Percentiles rank a stretch among this genome's conserved stretches.
These are phyloP conservation scores for Leptoteleia sp. DNA, from an alignment of 1,140 invertebrate species.

Conservation along the genomic window DNA sequence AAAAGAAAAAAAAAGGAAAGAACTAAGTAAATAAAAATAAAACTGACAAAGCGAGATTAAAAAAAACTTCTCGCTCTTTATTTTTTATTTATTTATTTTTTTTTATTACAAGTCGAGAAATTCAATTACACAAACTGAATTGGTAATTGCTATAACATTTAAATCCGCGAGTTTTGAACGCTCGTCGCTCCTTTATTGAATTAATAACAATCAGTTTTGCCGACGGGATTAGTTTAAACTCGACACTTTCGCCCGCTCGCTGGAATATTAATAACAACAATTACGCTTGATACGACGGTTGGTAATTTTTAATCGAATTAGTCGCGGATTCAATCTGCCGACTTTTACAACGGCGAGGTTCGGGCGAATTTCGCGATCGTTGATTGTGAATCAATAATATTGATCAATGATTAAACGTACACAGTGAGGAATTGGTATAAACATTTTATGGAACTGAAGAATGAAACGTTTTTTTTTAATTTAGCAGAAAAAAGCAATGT, in stretches of 20 bases:
- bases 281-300: neutral
- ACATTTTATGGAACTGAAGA: no score
- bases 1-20: slow-evolving; percentile 2
- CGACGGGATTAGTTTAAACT: slow-evolving; percentile 13
- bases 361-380: neutral
- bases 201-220: slow-evolving; percentile 20
- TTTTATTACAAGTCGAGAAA: neutral
- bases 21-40: slow-evolving; percentile 1
- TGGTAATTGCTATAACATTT: slow-evolving; percentile 7
- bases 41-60: no score
- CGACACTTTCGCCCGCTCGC: neutral
- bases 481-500: no score
- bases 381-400: slow-evolving; percentile 7
- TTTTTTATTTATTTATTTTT: no score
- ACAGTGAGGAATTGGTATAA: no score
- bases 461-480: no score
- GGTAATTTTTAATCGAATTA: slow-evolving; percentile 5
- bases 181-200: slow-evolving; percentile 11
- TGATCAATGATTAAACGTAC: slow-evolving; percentile 7
- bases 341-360: neutral
- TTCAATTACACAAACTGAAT: slow-evolving; percentile 16
- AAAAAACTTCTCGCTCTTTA: no score
- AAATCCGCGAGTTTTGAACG: slow-evolving; percentile 14
- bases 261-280: slow-evolving; percentile 11
- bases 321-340: neutral